Conservation (phyloP, 1,140 invertebrate genomes). For the Caligus rogercresseyi region DNA sequence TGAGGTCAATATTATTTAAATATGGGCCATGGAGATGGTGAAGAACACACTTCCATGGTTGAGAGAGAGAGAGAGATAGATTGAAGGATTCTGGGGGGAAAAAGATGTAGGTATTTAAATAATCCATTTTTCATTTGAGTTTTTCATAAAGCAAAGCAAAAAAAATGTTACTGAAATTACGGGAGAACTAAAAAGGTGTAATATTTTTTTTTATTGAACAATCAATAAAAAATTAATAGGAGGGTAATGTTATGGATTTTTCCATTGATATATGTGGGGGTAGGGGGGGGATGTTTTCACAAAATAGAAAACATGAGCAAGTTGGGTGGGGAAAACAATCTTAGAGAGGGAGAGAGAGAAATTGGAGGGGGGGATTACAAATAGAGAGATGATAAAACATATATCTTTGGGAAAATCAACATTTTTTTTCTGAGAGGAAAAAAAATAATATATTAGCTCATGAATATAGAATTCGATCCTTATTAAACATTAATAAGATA, state of each 20-base stretch:
- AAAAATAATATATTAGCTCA: background rate
- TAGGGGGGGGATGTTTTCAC: background rate
- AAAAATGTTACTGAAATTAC: background rate
- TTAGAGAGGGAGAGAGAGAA: background rate
- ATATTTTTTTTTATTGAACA: conserved; percentile 1
- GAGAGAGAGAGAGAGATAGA: too few species aligned
- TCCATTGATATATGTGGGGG: background rate
- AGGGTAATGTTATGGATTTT: background rate
- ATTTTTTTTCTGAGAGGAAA: background rate
- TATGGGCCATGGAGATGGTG: too few species aligned
- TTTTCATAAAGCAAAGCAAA: background rate
- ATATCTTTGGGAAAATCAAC: background rate
- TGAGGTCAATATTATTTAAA: background rate
- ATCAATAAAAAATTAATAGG: background rate
- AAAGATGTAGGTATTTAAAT: background rate
- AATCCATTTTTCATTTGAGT: background rate
- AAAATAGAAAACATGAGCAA: background rate
- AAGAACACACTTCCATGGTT: too few species aligned
- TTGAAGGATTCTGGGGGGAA: background rate
- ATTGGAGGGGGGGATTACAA: background rate
- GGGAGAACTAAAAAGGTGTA: background rate
- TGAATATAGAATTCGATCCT: background rate
- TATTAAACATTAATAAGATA: background rate
- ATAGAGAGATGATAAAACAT: background rate
- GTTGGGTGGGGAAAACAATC: background rate